Conservation (phyloP, 2,113 vertebrate species). For the Callipepla californica region DNA sequence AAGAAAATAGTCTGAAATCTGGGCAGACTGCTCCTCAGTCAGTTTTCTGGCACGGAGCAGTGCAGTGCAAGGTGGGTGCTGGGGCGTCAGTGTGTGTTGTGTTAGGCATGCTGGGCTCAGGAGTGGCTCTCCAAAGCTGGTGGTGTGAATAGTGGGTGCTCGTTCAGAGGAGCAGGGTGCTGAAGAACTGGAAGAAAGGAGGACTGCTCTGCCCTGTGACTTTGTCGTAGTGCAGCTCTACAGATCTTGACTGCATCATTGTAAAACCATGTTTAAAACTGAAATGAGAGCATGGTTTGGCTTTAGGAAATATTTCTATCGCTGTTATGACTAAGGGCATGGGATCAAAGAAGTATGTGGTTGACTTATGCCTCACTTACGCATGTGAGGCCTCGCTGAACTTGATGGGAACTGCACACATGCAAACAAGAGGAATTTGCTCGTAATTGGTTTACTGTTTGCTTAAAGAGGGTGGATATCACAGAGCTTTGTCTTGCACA, state of each 20-base stretch:
- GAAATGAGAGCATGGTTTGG: constrained; percentile 57
- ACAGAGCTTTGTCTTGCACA: not conserved
- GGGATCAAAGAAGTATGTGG: constrained; percentile 56
- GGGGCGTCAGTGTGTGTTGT: not conserved
- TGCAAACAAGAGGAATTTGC: constrained; percentile 43
- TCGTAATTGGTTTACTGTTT: constrained; percentile 29
- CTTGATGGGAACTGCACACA: constrained; percentile 62
- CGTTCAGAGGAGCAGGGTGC: not conserved
- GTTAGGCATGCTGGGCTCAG: not conserved
- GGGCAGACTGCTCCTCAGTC: not conserved
- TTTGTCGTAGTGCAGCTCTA: not conserved
- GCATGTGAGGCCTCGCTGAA: constrained; percentile 56
- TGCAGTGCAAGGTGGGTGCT: not conserved
- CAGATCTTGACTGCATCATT: constrained; percentile 21
- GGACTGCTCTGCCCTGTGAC: not conserved
- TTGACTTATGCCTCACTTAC: constrained; percentile 62
- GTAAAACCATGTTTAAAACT: constrained; percentile 45
- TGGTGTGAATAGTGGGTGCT: not conserved
- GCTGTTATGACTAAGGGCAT: constrained; percentile 36
- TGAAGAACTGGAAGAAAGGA: not conserved
- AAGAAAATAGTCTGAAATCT: not conserved
- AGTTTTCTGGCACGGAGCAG: not conserved
- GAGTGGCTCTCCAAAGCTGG: not conserved
- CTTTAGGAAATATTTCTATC: constrained; percentile 64
- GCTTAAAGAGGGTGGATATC: constrained; percentile 16